Base-by-base conservation (phyloP, 2,888 invertebrate genomes). In the Sylvicola fuscatus region DNA sequence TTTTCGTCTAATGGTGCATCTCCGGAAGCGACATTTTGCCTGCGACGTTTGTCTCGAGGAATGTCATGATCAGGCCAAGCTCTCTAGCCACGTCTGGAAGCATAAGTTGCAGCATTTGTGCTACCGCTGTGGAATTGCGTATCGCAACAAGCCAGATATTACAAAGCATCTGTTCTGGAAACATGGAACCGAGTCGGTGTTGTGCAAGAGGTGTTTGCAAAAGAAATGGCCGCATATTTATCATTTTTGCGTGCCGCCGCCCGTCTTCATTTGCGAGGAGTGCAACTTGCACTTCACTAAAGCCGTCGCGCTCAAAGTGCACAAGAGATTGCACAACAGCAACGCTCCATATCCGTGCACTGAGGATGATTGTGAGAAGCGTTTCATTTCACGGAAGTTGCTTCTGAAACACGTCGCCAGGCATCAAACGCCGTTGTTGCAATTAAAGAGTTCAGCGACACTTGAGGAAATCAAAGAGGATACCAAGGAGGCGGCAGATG, bases 211-310 rank as follows among this genome's bases (percentile, higher is more conserved):
- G 48, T 87, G 87, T 53, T 56, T 84, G 35, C 83, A 86, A 49
- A 87, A 86, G 50, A 84, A 84, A 47, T 87, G 87, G 87, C 83
- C 83, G 0, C 84, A 87, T 55, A 79, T 86, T 5, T 87, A 86
- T 60, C 87, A 87, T 52, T 87, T 87, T 49, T 87, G 87, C 52
- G 70, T 78, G 42, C 86, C 86, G 29, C 83, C 86, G 3, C 58
- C 68, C 8, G 64, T 69, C 37, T 86, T 86, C 53, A 60, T 65
- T 2, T 87, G 87, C 58, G 86, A 86, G 44, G 76, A 81, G 49
- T 87, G 87, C 51, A 72, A 68, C 49, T 61, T 73, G 29, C 72
- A 67, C 40, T 83, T 86, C 49, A 66, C 76, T 3, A 71, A 63
- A 47, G 82, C 86, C 6, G 78, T 82, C 30, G 73, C 72, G 31